Evolutionary conservation across 2,113 vertebrate species (phyloP).

Genomic region (Dipodomys stephensi): DNA sequence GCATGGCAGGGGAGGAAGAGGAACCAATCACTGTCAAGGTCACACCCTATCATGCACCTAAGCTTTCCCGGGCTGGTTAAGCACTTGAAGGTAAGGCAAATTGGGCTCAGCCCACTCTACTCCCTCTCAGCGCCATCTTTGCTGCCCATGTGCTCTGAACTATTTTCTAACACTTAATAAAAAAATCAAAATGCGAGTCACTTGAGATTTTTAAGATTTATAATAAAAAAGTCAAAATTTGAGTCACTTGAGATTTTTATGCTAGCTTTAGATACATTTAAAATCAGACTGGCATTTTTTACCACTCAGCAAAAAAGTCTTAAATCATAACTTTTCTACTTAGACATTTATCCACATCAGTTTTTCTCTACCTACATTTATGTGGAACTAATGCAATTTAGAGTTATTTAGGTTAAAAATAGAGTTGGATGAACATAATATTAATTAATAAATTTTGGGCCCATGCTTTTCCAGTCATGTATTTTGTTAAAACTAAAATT

Average conservation of each 20-base stretch:
- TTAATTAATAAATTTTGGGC: background rate
- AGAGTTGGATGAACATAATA: background rate
- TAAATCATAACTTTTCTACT: background rate
- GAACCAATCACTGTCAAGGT: too few species aligned
- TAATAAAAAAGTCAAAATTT: slow-evolving; percentile 43
- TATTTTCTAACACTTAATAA: too few species aligned
- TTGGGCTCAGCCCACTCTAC: too few species aligned
- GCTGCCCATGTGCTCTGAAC: too few species aligned
- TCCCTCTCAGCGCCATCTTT: too few species aligned
- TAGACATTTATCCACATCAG: background rate
- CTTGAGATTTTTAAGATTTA: background rate
- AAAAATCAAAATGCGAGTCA: too few species aligned
- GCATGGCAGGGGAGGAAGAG: too few species aligned
- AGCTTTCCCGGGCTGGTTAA: too few species aligned
- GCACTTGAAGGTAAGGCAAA: too few species aligned
- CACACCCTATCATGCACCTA: too few species aligned
- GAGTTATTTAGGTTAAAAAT: background rate
- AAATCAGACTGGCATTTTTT: slow-evolving; percentile 19
- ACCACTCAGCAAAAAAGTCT: background rate
- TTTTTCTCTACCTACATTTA: background rate
- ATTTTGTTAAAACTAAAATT: slow-evolving; percentile 44
- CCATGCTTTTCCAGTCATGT: background rate
- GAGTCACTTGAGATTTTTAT: slow-evolving; percentile 34
- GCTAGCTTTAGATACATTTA: slow-evolving; percentile 13
- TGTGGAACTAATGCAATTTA: background rate